Conservation (phyloP, 2,888 invertebrate species). For the Stenolophus ochropezus region DNA sequence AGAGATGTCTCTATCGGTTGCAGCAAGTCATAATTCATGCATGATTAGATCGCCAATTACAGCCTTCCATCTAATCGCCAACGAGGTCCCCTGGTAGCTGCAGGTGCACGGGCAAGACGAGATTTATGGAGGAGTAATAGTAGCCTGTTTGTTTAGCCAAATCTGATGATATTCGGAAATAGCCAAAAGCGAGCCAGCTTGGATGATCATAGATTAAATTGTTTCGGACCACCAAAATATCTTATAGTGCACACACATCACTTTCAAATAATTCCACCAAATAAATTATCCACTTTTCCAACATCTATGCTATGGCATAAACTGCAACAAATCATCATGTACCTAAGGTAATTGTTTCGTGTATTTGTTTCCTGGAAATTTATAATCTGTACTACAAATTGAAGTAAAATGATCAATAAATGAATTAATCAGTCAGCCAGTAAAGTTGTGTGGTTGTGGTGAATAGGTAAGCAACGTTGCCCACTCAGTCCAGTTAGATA, state of each 20-base stretch:
- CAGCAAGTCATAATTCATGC: conserved; percentile 35
- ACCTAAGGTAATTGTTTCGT: no score
- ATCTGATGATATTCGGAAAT: background rate
- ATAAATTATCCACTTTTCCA: no score
- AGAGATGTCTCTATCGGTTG: conserved; percentile 30
- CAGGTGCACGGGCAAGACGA: background rate
- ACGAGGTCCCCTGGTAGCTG: background rate
- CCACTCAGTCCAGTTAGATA: no score
- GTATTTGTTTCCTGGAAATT: no score
- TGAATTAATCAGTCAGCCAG: no score
- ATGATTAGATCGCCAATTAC: conserved; percentile 43
- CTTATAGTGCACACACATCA: background rate
- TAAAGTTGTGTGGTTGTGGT: no score
- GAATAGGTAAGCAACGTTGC: no score
- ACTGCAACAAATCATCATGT: no score
- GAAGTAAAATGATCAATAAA: no score
- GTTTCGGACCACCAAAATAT: background rate
- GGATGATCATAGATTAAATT: background rate
- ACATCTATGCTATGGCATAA: no score
- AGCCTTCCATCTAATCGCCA: conserved; percentile 33
- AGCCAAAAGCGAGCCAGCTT: background rate
- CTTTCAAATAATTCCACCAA: background rate
- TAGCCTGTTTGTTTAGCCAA: conserved; percentile 21
- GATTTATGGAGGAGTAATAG: conserved; percentile 20
- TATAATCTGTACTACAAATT: no score